A percentile compares a stretch with the other conserved stretches of the same genome.
phyloP scores from a whole-genome alignment of 2,113 vertebrate species.

The Leptobrachium ailaonicum region DNA sequence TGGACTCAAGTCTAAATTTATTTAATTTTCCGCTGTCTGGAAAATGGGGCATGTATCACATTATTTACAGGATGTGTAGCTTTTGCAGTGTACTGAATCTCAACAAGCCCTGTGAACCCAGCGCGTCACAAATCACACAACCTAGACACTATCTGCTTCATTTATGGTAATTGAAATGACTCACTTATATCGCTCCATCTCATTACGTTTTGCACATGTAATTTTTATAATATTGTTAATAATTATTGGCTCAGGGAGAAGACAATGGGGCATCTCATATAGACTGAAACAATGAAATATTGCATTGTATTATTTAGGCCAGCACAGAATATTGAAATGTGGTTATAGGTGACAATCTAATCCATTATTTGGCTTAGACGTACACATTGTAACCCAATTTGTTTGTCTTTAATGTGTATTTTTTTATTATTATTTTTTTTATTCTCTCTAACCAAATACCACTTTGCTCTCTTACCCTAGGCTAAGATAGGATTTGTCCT shows the following conservation, averaged over 20 bases:
- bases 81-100: constrained; percentile 15
- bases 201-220: constrained; percentile 41
- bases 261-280: constrained; percentile 30
- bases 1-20: constrained; percentile 28
- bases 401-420: constrained; percentile 15
- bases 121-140: constrained; percentile 16
- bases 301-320: constrained; percentile 8
- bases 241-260: constrained; percentile 35
- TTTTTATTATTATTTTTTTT: not conserved
- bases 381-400: constrained; percentile 36
- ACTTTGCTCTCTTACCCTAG: constrained; percentile 26
- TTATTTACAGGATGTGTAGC: not conserved
- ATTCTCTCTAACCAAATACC: not conserved
- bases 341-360: constrained; percentile 30
- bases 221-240: constrained; percentile 44
- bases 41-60: constrained; percentile 21
- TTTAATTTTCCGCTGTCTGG: constrained; percentile 23
- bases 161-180: constrained; percentile 42
- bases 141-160: constrained; percentile 36
- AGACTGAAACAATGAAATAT: constrained; percentile 11
- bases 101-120: constrained; percentile 16
- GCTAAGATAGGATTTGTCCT: constrained; percentile 40
- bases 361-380: constrained; percentile 22
- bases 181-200: constrained; percentile 26
- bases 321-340: constrained; percentile 15